Evolutionary conservation across 1,140 invertebrate genomes (phyloP).

Genomic region (Pollicipes pollicipes): DNA sequence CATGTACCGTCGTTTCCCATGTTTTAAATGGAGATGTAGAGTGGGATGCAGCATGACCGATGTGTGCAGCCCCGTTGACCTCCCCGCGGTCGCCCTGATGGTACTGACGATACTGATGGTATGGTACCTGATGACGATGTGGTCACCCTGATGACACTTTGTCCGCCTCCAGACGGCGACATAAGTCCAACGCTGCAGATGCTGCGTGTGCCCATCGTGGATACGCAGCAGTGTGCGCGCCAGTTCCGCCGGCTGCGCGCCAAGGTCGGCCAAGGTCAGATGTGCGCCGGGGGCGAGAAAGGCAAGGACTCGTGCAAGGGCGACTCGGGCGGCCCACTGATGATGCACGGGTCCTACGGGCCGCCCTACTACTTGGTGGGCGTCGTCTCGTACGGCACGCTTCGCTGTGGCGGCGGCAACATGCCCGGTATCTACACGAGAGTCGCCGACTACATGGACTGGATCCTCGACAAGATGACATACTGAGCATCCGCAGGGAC

Average conservation of each 20-base stretch:
- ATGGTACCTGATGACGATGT: too few species aligned
- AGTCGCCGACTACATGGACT: conserved; percentile 11
- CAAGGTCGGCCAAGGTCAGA: conserved; percentile 19
- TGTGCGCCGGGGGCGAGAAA: conserved; percentile 6
- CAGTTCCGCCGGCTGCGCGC: conserved; percentile 35
- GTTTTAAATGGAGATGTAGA: too few species aligned
- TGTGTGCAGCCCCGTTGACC: too few species aligned
- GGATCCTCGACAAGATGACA: conserved; percentile 8
- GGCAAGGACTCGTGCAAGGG: conserved; percentile 12
- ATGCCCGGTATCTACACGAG: conserved; percentile 12
- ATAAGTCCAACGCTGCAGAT: conserved; percentile 29
- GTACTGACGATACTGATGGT: too few species aligned
- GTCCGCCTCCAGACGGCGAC: conserved; percentile 28
- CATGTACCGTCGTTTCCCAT: too few species aligned
- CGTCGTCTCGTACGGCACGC: conserved; percentile 9
- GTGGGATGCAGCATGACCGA: too few species aligned
- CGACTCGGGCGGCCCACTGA: conserved; percentile 14
- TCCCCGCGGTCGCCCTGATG: too few species aligned
- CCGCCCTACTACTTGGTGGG: conserved; percentile 13
- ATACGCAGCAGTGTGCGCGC: conserved; percentile 35
- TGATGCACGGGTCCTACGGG: conserved; percentile 7
- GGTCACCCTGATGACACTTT: too few species aligned
- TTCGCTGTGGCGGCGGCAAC: conserved; percentile 7
- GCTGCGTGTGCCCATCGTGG: conserved; percentile 32
- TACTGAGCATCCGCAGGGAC: neutral